phyloP scores from a whole-genome alignment of 2,113 vertebrate species.

The Corvus cornix region DNA sequence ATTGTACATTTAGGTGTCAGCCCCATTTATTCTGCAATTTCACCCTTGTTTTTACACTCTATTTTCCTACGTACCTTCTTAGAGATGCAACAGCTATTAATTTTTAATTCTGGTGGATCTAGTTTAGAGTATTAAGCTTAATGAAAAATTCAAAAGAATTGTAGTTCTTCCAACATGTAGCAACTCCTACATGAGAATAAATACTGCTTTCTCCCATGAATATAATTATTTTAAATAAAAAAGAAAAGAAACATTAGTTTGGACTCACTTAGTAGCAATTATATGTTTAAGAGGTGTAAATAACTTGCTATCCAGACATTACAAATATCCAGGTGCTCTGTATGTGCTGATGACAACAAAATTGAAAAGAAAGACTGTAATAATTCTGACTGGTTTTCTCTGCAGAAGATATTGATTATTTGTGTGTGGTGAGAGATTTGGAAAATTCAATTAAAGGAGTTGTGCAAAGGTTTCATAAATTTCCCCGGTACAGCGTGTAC shows the following conservation, averaged over 20 bases:
- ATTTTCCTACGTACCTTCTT: constrained; percentile 4
- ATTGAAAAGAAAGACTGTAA: constrained; percentile 97
- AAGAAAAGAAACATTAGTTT: constrained; percentile 80
- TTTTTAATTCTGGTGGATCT: constrained; percentile 39
- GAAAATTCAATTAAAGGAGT: constrained; percentile 99
- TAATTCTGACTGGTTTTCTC: constrained; percentile 99
- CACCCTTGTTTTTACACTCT: constrained; percentile 1
- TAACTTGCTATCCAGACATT: constrained; percentile 84
- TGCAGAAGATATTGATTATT: constrained; percentile 99
- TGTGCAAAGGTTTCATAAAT: constrained; percentile 99
- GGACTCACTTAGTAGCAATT: constrained; percentile 87
- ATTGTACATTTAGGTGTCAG: background rate
- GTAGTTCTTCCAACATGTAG: constrained; percentile 29
- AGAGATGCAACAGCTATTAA: background rate
- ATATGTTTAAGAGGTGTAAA: constrained; percentile 84
- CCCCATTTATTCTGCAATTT: background rate
- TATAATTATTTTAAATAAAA: constrained; percentile 69
- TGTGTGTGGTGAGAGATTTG: constrained; percentile 99
- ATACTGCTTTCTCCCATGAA: constrained; percentile 56
- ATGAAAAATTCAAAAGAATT: constrained; percentile 58
- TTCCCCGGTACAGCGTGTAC: constrained; percentile 84
- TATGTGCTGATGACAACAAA: constrained; percentile 99
- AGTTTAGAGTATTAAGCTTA: constrained; percentile 39
- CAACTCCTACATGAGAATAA: constrained; percentile 33
- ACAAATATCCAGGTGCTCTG: constrained; percentile 85